Percentiles rank a stretch among this genome's conserved stretches.
Evolutionary conservation across 2,797 vertebrate species (phyloP).

Genomic region (Eurystomus glaucurus): DNA sequence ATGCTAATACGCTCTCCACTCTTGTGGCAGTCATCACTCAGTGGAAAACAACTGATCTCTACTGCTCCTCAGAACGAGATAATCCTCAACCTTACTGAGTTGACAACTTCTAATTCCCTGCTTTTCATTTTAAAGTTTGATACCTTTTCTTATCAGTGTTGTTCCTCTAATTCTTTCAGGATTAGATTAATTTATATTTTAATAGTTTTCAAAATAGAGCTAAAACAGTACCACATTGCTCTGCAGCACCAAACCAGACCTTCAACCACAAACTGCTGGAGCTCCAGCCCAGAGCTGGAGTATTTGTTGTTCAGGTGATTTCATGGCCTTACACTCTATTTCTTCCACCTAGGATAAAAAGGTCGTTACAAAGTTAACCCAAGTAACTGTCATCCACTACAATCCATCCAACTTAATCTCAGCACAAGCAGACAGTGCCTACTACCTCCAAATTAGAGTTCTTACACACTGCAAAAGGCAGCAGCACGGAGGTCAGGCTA

Average conservation of each 20-base stretch:
- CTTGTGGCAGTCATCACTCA: accelerated
- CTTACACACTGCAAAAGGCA: too few species aligned
- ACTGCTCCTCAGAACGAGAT: not conserved
- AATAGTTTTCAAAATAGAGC: not conserved
- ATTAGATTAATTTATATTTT: not conserved
- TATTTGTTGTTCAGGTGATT: not conserved
- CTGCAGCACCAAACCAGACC: not conserved
- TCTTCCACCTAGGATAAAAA: not conserved
- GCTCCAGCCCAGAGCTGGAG: accelerated
- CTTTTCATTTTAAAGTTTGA: not conserved
- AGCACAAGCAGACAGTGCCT: not conserved
- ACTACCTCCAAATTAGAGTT: not conserved
- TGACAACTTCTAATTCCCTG: not conserved
- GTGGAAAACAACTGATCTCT: not conserved
- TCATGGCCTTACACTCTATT: not conserved
- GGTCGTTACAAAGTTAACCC: not conserved
- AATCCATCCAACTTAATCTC: not conserved
- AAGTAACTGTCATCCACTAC: not conserved
- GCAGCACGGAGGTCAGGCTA: too few species aligned
- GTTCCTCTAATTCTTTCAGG: not conserved
- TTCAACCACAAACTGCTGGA: not conserved
- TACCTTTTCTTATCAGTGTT: not conserved
- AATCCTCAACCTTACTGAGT: not conserved
- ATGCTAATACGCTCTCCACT: not conserved
- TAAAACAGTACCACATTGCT: not conserved